These are phyloP conservation scores for Mesorhabditis belari DNA, from an alignment of 2,888 invertebrate genomes.

Conservation along the genomic window DNA sequence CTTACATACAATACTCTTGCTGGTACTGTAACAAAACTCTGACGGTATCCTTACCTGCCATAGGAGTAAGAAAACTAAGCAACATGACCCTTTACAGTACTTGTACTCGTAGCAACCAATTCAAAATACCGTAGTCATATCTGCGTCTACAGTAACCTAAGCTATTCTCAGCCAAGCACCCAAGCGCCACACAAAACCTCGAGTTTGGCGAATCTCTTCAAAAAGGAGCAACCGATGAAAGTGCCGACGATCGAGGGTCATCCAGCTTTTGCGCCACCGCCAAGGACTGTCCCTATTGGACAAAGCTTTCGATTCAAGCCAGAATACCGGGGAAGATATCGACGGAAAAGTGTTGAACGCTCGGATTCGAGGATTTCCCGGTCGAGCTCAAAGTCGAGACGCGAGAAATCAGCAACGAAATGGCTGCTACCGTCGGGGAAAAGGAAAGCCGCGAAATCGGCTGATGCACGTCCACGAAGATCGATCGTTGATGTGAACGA, in stretches of 20 bases:
- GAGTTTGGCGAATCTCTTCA: constrained; percentile 1
- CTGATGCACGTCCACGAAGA: not conserved
- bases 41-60: too few species aligned
- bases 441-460: not conserved
- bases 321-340: constrained; percentile 44
- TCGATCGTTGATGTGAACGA: not conserved
- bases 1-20: too few species aligned
- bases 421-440: not conserved
- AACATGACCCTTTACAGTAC: too few species aligned
- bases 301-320: constrained; percentile 48
- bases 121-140: too few species aligned
- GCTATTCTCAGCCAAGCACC: not conserved
- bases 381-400: not conserved
- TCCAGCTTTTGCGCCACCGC: constrained; percentile 24
- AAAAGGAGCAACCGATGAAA: constrained; percentile 8
- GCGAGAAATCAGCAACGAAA: not conserved
- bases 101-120: too few species aligned
- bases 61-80: too few species aligned
- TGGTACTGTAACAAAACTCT: too few species aligned
- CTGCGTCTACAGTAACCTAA: too few species aligned
- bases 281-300: constrained; percentile 12
- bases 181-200: not conserved
- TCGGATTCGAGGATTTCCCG: not conserved
- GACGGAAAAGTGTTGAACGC: constrained; percentile 4
- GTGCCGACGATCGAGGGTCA: constrained; percentile 33